phyloP scores from a whole-genome alignment of 35 echinoderm and acorn worm species.

The Heliocidaris tuberculata region DNA sequence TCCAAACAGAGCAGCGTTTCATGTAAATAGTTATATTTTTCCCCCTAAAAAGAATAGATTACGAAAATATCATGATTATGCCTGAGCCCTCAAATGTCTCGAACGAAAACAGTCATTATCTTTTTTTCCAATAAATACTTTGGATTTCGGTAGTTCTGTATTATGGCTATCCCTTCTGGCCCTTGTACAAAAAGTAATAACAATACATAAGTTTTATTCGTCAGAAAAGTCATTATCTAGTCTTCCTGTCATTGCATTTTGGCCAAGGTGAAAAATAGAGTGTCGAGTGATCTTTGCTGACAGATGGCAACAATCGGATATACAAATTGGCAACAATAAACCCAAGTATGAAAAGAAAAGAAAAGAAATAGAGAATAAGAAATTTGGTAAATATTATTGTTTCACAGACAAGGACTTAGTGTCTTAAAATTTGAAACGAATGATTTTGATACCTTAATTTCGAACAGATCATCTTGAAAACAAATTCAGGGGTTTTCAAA shows the following conservation, averaged over 20 bases:
- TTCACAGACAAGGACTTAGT: too few species aligned
- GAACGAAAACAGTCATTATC: neutral
- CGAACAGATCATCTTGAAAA: too few species aligned
- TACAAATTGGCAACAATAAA: neutral
- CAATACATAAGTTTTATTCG: neutral
- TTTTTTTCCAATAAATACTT: neutral
- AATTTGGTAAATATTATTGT: too few species aligned
- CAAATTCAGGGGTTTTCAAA: too few species aligned
- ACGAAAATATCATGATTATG: too few species aligned
- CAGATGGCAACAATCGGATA: neutral
- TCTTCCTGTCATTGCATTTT: neutral
- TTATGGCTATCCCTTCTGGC: neutral
- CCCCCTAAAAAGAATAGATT: too few species aligned
- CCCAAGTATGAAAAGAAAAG: neutral
- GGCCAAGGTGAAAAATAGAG: neutral
- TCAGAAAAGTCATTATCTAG: neutral
- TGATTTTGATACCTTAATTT: too few species aligned
- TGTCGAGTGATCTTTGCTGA: neutral
- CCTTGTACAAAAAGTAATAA: neutral
- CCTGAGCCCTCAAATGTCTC: too few species aligned
- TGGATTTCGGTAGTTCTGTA: neutral
- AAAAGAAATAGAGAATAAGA: neutral
- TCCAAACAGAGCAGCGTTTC: too few species aligned
- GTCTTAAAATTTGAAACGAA: too few species aligned
- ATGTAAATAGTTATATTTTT: too few species aligned